These are phyloP conservation scores for Lasioglossum villosulum DNA, from an alignment of 2,888 invertebrate genomes.

Conservation along the genomic window DNA sequence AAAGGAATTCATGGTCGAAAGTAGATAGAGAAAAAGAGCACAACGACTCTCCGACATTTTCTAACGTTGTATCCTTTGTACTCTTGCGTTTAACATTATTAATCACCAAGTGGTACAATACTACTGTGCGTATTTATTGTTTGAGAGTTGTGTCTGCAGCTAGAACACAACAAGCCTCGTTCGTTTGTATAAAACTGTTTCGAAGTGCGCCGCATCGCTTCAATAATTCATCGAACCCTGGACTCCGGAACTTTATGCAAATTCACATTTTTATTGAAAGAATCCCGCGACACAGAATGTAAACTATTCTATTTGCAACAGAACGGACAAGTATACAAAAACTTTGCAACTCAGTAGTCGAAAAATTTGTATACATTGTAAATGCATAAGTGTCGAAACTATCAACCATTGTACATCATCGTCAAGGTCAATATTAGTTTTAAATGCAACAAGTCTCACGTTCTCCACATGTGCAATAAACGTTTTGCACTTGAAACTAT, in stretches of 20 bases:
- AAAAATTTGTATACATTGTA: not conserved
- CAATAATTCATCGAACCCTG: not conserved
- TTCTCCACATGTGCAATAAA: too few species aligned
- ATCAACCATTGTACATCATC: not conserved
- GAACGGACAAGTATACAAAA: too few species aligned
- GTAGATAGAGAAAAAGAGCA: not conserved
- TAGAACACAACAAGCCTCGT: not conserved
- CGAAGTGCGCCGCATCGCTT: not conserved
- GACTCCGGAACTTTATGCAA: conserved; percentile 1
- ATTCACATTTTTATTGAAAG: not conserved
- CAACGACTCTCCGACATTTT: not conserved
- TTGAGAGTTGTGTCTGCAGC: not conserved
- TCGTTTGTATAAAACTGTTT: not conserved
- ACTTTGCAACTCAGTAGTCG: not conserved
- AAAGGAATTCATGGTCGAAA: not conserved
- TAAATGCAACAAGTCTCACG: not conserved
- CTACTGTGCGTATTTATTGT: not conserved
- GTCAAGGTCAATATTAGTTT: not conserved
- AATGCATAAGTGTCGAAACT: not conserved
- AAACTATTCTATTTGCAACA: not conserved
- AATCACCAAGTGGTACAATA: not conserved
- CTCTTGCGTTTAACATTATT: conserved; percentile 7
- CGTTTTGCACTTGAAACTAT: not conserved
- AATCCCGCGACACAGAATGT: not conserved
- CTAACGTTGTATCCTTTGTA: conserved; percentile 4